Percentiles rank a stretch among this genome's conserved stretches.
These are phyloP conservation scores for Eulacestoma nigropectus DNA, from an alignment of 2,113 vertebrate genomes.

Conservation along the genomic window DNA sequence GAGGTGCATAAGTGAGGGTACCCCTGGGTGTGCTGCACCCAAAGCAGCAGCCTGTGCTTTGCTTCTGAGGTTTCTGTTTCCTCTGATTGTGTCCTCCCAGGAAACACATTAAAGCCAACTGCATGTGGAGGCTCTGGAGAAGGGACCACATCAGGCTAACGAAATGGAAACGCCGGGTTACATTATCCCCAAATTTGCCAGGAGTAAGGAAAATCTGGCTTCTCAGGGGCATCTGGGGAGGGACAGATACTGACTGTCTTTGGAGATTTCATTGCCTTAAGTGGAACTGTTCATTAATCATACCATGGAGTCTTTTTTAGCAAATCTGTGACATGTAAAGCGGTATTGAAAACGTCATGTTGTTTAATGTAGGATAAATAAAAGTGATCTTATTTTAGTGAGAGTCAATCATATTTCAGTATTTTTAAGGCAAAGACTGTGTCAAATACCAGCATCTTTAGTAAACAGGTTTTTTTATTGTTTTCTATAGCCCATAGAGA, in stretches of 20 bases:
- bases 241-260: not conserved
- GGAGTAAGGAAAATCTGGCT: not conserved
- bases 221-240: not conserved
- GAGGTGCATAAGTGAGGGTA: accelerated
- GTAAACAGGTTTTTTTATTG: not conserved
- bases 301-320: not conserved
- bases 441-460: not conserved
- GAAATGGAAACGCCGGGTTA: not conserved
- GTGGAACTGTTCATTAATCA: constrained; percentile 23
- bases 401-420: constrained; percentile 32
- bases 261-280: not conserved
- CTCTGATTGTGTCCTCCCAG: not conserved
- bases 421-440: not conserved
- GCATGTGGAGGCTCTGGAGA: not conserved
- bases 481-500: not conserved
- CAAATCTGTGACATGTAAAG: constrained; percentile 21
- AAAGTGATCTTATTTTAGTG: constrained; percentile 35
- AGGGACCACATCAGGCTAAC: not conserved
- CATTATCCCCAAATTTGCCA: not conserved
- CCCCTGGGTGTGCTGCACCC: not conserved
- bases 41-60: not conserved
- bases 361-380: constrained; percentile 52
- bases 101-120: not conserved
- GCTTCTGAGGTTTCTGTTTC: not conserved
- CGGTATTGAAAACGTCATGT: constrained; percentile 40